Evolutionary conservation across 2,113 vertebrate genomes (phyloP), one percentile per base, ranked within the genome.

Genomic region (Aleadryas rufinucha): DNA sequence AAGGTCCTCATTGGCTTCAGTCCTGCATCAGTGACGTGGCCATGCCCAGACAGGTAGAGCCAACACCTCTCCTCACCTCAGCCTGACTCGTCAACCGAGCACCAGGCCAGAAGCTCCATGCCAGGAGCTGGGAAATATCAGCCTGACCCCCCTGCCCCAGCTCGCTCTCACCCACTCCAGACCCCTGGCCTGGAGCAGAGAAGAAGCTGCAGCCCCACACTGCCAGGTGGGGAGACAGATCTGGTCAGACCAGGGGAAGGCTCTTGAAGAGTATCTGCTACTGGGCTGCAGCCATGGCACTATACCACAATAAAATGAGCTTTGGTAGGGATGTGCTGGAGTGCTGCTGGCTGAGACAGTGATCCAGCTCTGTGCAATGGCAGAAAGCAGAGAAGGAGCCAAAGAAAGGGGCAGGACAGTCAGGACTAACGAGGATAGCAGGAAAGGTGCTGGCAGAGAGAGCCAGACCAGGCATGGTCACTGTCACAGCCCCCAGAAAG

Each of bases 21-120:
- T 35, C 53, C 45, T 3, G 8, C 37, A 44, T 3, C n/a, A 44
- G 45, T 0, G 0, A 26, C 0, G 0, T 3, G 5, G 31, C 30
- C 17, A 9, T 10, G 22, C 13, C 49, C 39, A 35, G 16, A 49
- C 28, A 59, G 41, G 15, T 44, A 77, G 33, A 87, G 49, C 74
- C 52, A 84, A 53, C 33, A 20, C 21, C 41, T 81, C 59, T 52
- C 45, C 35, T 13, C 2, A 3, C 12, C 2, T 6, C 44, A 70
- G 6, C 3, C 27, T 5, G 2, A 50, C 31, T 15, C 53, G 42
- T 56, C 28, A 89, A 13, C 47, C 1, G 0, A 63, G 31, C 2
- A 8, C 57, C 4, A 4, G n/a, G 9, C 35, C 22, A 6, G 1
- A 50, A 52, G 22, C 17, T 83, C 77, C 2, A 3, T 12, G 13